These are phyloP conservation scores for Caenorhabditis sinica DNA, from an alignment of 2,888 invertebrate species.

Conservation along the genomic window DNA sequence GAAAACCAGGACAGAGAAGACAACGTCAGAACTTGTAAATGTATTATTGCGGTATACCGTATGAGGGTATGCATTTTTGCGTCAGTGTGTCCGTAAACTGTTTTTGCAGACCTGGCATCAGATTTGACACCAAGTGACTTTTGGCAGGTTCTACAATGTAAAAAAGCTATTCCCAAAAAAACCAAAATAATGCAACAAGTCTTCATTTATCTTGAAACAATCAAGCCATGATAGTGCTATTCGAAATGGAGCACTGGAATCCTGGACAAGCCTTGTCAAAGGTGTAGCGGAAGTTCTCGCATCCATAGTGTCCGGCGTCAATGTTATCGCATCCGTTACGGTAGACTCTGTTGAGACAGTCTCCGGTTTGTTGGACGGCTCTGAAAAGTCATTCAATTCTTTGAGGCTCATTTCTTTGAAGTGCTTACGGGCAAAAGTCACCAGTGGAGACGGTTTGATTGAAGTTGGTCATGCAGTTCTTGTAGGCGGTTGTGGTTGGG, in stretches of 20 bases:
- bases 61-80: too few species aligned
- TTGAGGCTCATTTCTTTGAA: not conserved
- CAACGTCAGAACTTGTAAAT: too few species aligned
- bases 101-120: too few species aligned
- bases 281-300: conserved; percentile 74
- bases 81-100: too few species aligned
- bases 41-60: too few species aligned
- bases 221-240: not conserved
- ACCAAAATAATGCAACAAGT: not conserved
- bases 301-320: conserved; percentile 73
- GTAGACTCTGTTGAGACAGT: conserved; percentile 69
- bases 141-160: too few species aligned
- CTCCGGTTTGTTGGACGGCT: conserved; percentile 62
- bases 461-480: conserved; percentile 67
- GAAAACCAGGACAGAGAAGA: too few species aligned
- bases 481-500: conserved; percentile 50
- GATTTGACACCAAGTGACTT: too few species aligned
- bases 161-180: too few species aligned
- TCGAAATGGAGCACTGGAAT: conserved; percentile 51
- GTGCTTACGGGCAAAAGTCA: conserved; percentile 70
- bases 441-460: conserved; percentile 65
- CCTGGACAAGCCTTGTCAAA: conserved; percentile 75
- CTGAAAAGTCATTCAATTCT: conserved; percentile 42
- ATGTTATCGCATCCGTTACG: conserved; percentile 48
- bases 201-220: not conserved